Evolutionary conservation across 1,140 invertebrate species (phyloP), one percentile per base, ranked within the genome.

Genomic region (Planococcus citri): DNA sequence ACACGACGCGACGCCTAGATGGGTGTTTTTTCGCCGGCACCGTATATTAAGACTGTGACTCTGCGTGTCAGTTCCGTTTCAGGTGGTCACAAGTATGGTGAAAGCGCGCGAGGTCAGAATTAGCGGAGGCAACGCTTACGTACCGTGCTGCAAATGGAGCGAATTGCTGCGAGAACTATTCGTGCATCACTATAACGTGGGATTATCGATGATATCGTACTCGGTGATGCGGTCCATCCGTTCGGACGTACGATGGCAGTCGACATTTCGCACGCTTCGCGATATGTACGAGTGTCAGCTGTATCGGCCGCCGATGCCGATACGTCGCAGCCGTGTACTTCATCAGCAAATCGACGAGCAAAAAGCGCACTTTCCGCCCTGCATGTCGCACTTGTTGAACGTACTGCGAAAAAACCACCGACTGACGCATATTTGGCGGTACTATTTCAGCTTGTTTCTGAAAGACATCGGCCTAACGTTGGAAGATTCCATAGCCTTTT

Each of bases 321-420:
- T n/a, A n/a, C n/a, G 1, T 24, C 72, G 69, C 41, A 71, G 73
- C 8, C 69, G 61, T 67, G 61, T 68, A 74, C 80, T 67, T 77
- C 75, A n/a, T 76, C 77, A 61, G 71, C 79, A 84, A 70, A 81
- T 86, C 69, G 79, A 85, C 71, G 24, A 76, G 69, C 75, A 84
- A 73, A 80, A 80, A 8, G 78, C 77, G 71, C 78, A 80, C 27
- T 91, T 90, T 79, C 89, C 90, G 21, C 83, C 84, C 0, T 92
- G 89, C 76, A 91, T 91, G 88, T 79, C 83, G 72, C 84, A 87
- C 74, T 78, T 91, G 61, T 87, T 90, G 75, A 75, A 79, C n/a
- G 73, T 78, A 61, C 74, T 91, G 38, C 74, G 82, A 61, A 80
- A 78, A 37, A 84, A 82, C 70, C 89, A 92, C 77, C 85, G 91